These are phyloP conservation scores for Calonectris borealis DNA, from an alignment of 2,113 vertebrate species.

Conservation along the genomic window DNA sequence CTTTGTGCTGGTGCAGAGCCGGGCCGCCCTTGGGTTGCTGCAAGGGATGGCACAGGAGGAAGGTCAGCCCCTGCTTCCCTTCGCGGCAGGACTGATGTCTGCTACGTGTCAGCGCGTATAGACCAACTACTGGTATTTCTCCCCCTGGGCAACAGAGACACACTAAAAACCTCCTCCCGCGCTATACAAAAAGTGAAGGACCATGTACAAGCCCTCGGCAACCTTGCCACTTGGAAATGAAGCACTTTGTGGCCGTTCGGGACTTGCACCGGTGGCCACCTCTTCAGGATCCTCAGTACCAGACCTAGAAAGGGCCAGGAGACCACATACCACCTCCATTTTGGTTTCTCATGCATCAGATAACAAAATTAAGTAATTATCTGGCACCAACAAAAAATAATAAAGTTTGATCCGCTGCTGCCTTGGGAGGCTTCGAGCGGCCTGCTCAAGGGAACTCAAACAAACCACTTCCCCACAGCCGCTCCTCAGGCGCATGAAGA, in stretches of 20 bases:
- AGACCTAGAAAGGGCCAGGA: neutral
- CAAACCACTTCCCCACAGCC: neutral
- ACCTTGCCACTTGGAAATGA: neutral
- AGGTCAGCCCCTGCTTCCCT: neutral
- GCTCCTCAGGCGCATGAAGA: neutral
- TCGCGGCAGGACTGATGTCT: neutral
- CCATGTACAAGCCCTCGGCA: accelerated
- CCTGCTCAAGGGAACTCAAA: neutral
- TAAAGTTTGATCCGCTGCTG: neutral
- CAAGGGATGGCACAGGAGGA: accelerated
- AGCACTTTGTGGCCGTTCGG: accelerated
- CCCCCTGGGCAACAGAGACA: neutral
- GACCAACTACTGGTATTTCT: neutral
- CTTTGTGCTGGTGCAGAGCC: accelerated
- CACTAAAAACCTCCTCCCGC: neutral
- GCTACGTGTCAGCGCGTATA: neutral
- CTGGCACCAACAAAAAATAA: neutral
- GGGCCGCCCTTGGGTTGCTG: too few relatives aligned
- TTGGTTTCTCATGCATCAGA: neutral
- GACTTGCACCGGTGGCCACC: neutral
- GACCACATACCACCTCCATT: neutral
- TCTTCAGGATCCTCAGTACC: neutral
- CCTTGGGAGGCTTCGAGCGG: neutral
- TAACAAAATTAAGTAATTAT: neutral
- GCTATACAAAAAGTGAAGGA: neutral